Base-by-base conservation (phyloP, 2,113 vertebrate genomes). In the Paramormyrops kingsleyae region DNA sequence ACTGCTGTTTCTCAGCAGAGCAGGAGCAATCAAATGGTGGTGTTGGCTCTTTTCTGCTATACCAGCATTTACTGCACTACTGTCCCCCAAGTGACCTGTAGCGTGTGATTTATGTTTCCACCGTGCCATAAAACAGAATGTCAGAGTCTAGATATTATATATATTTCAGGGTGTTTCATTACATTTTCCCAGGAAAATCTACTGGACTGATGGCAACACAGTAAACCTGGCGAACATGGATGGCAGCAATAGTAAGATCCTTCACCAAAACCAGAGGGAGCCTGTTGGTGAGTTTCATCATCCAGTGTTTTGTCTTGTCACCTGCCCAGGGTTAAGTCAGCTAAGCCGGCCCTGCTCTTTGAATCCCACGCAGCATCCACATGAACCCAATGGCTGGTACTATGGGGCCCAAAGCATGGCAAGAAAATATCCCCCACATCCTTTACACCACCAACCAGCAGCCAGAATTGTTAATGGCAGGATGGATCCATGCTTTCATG, bases 191-290 rank as follows among this genome's bases (percentile, higher is more conserved):
- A 99, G 99, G 47, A 99, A 98, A 93, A 97, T 99, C 12, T 99
- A 98, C 92, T 99, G 99, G 99, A 99, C 97, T 0, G 99, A 99
- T 94, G 98, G 98, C 19, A 99, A 97, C 93, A 98, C 97, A 66
- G 97, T 99, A 93, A 99, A 99, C 93, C 95, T 99, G 96, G 99
- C 98, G 91, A 99, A 98, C 94, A 99, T 99, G 98, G 98, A 99
- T 90, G 99, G 98, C 83, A 99, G 97, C 93, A 99, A 99, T 94
- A 98, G 97, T 95, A 99, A 99, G 94, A 98, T 99, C 91, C 97
- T 99, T 46, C 97, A 97, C 92, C 98, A 99, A 93, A 99, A 98
- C 92, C 98, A 99, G 91, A 99, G 96, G 92, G 98, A 99, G 89
- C 99, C 99, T 91, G 94, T 98, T 92, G 99, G 99, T 99, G 96